These are phyloP conservation scores for Drosophila pseudotakahashii DNA, from an alignment of 2,888 invertebrate genomes.

Conservation along the genomic window DNA sequence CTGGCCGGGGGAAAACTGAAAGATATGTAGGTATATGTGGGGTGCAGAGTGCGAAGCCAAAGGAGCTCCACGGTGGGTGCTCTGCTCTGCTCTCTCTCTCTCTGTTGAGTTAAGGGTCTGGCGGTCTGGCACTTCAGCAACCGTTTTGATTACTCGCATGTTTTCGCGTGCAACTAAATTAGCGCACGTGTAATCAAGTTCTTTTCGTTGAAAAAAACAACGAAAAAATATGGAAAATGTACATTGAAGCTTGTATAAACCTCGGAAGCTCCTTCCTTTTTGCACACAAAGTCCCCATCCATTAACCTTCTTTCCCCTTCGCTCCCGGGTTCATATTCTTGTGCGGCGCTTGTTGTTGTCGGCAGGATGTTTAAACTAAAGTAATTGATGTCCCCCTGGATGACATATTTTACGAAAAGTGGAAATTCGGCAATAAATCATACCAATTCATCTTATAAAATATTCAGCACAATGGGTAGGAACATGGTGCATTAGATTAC, in stretches of 20 bases:
- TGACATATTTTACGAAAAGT: slow-evolving; percentile 14
- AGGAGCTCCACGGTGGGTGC: slow-evolving; percentile 33
- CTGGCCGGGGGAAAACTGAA: slow-evolving; percentile 21
- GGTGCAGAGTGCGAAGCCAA: slow-evolving; percentile 3
- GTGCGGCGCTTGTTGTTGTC: slow-evolving; percentile 12
- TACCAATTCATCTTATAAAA: background rate
- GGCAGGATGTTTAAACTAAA: slow-evolving; percentile 25
- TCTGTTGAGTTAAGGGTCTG: slow-evolving; percentile 31
- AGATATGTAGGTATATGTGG: slow-evolving; percentile 8
- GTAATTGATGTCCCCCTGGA: slow-evolving; percentile 31
- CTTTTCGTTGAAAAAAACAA: slow-evolving; percentile 48
- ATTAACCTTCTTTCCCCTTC: slow-evolving; percentile 10
- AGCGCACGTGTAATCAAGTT: slow-evolving; percentile 75
- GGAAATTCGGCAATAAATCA: slow-evolving; percentile 14
- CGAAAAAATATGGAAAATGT: slow-evolving; percentile 30
- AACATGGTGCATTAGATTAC: background rate
- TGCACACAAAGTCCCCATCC: slow-evolving; percentile 18
- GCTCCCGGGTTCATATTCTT: slow-evolving; percentile 17
- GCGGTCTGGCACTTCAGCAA: slow-evolving; percentile 59
- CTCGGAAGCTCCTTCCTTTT: background rate
- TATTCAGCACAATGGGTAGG: background rate
- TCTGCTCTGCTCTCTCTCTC: background rate
- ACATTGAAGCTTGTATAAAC: slow-evolving; percentile 32
- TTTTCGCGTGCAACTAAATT: slow-evolving; percentile 77
- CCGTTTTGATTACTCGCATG: slow-evolving; percentile 76